A percentile compares a stretch with the other conserved stretches of the same genome.
Evolutionary conservation across 2,113 vertebrate species (phyloP).

Genomic region (Morphnarchus princeps): DNA sequence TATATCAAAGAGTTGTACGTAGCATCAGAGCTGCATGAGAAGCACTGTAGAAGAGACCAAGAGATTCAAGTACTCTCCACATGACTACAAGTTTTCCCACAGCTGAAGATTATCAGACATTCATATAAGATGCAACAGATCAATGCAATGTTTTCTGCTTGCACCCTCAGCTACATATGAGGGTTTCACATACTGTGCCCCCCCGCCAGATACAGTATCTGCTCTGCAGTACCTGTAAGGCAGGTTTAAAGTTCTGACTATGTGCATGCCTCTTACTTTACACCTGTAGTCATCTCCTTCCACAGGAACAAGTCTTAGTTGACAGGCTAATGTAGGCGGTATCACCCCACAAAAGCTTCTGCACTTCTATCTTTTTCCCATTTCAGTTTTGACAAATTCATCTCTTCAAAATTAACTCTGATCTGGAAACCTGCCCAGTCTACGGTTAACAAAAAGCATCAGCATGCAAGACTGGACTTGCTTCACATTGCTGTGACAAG

Average conservation of each 20-base stretch:
- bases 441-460: neutral
- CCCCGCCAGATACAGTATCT: neutral
- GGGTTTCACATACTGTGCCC: neutral
- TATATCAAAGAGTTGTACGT: rapidly evolving
- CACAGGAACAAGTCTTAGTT: neutral
- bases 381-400: neutral
- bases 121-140: neutral
- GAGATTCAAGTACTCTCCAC: neutral
- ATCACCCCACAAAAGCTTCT: neutral
- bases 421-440: neutral
- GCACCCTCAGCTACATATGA: rapidly evolving
- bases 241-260: neutral
- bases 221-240: neutral
- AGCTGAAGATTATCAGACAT: neutral
- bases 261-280: neutral
- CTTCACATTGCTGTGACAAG: neutral
- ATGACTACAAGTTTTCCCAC: neutral
- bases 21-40: neutral
- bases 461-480: neutral
- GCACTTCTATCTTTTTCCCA: neutral
- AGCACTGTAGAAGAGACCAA: neutral
- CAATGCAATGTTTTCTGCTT: neutral
- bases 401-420: neutral
- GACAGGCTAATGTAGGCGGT: neutral
- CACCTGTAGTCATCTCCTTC: neutral